Evolutionary conservation across 2,113 vertebrate species (phyloP), one percentile per base, ranked within the genome.

Genomic region (Tricholaema leucomelas): DNA sequence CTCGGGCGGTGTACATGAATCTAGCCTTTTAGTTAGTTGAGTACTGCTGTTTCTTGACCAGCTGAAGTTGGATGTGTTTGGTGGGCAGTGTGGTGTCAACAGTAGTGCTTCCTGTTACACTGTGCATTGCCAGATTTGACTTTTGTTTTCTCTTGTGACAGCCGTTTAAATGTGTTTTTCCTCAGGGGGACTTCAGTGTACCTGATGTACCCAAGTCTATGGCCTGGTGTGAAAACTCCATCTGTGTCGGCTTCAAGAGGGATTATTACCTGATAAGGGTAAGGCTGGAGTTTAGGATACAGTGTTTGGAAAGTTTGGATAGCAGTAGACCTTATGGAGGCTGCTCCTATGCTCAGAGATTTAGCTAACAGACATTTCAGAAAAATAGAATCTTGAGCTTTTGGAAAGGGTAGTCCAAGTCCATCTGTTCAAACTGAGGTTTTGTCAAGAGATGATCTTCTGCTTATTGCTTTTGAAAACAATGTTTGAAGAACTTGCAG

Each of bases 161-260:
- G 16, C 27, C 31, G 20, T 48, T 90, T 72, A 67, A 59, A 89
- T 56, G 23, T 69, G 8, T 83, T 91, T 54, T 84, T 59, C 94
- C 94, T 70, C 80, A 99, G 99, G 99, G 98, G 2, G 99, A 99
- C 90, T 98, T 99, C 69, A 98, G 98, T 61, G 98, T 98, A 56
- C 98, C 99, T 42, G 99, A 99, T 95, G 98, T 99, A 89, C 99
- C 99, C 60, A 99, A 99, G 87, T 99, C 99, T 67, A 99, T 99
- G 99, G 99, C 99, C 15, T 99, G 99, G 99, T 99, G 99, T 96
- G 98, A 99, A 95, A 99, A 99, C 95, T 99, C 99, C 82, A 99
- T 99, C 87, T 99, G 99, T 94, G 99, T 99, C 36, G 99, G 99
- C 54, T 99, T 99, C 96, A 99, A 99, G 95, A 98, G 99, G 85